Base-by-base conservation (phyloP, 1,140 invertebrate species). In the Caerostris extrusa region DNA sequence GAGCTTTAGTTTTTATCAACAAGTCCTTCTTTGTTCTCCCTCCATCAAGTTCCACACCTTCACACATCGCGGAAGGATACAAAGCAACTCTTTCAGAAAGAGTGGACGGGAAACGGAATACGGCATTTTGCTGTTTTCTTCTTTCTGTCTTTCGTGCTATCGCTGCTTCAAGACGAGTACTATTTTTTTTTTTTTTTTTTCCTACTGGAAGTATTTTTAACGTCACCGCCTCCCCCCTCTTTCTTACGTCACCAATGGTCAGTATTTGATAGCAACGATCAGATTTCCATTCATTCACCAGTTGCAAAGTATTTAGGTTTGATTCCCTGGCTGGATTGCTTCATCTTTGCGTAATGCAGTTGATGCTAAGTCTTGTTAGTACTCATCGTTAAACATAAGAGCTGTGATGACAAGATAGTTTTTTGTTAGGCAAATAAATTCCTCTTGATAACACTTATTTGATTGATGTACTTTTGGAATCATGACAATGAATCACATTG, bases 71-170 rank as follows among this genome's bases (percentile, higher is more conserved):
- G 17, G 12, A 12, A 85, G 57, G 55, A n/a, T 34, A 85, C 82
- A 85, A 85, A 85, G 82, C 55, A 7, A 4, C 57, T 56, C 82
- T 57, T 85, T 85, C 56, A 58, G 7, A 56, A 53, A 77, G 71
- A 34, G 71, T 77, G 71, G 71, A 77, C 82, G 82, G 82, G 55
- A 85, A 58, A 85, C n/a, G 82, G 57, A 85, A 85, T 56, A 3
- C 14, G 14, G 55, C 19, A 17, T 85, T 55, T 85, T 57, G 82
- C 14, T 58, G 57, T 85, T 85, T 77, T 77, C 71, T 77, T 77
- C 71, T 77, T 77, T 77, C 71, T 12, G 34, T 53, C 50, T 34
- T 12, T 14, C 61, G 12, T 17, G 61, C 17, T 64, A 77, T 77
- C 71, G 71, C 50, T 50, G 71, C 50, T 77, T 77, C 14, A 50